These are phyloP conservation scores for Drosophila willistoni DNA, from an alignment of 1,140 invertebrate species.

Conservation along the genomic window DNA sequence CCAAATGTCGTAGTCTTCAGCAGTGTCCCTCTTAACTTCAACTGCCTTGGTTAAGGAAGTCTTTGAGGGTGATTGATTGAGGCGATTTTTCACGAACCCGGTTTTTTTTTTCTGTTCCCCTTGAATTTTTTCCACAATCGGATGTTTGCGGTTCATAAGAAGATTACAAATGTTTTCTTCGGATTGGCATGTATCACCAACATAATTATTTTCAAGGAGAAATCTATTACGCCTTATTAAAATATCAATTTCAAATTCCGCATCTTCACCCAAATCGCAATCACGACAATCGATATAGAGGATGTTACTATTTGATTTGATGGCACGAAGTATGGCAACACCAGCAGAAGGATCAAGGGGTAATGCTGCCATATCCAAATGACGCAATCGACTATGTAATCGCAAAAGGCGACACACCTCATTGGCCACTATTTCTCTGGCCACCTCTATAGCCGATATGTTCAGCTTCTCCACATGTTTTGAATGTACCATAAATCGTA, in stretches of 20 bases:
- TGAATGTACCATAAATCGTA: slow-evolving; percentile 22
- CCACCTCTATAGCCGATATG: slow-evolving; percentile 25
- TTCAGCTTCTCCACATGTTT: slow-evolving; percentile 40
- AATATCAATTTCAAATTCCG: slow-evolving; percentile 61
- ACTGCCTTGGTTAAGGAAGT: neutral
- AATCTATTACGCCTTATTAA: slow-evolving; percentile 68
- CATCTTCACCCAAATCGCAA: slow-evolving; percentile 44
- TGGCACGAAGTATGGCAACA: slow-evolving; percentile 17
- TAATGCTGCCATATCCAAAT: slow-evolving; percentile 51
- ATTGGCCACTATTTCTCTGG: neutral
- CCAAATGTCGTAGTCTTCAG: slow-evolving; percentile 64
- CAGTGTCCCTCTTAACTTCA: slow-evolving; percentile 16
- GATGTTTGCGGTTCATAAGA: slow-evolving; percentile 30
- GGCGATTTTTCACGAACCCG: slow-evolving; percentile 14
- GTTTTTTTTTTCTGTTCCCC: neutral
- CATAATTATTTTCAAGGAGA: slow-evolving; percentile 13
- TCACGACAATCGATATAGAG: slow-evolving; percentile 53
- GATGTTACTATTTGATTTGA: slow-evolving; percentile 41
- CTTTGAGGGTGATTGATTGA: neutral
- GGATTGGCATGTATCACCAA: slow-evolving; percentile 17
- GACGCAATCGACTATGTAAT: slow-evolving; percentile 28
- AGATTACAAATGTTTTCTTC: slow-evolving; percentile 23
- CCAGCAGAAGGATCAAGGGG: slow-evolving; percentile 21
- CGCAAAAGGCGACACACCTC: slow-evolving; percentile 35
- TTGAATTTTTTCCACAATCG: slow-evolving; percentile 39